A percentile compares a stretch with the other conserved stretches of the same genome.
phyloP scores from a whole-genome alignment of 2,113 vertebrate genomes.

The Tamias sibiricus region DNA sequence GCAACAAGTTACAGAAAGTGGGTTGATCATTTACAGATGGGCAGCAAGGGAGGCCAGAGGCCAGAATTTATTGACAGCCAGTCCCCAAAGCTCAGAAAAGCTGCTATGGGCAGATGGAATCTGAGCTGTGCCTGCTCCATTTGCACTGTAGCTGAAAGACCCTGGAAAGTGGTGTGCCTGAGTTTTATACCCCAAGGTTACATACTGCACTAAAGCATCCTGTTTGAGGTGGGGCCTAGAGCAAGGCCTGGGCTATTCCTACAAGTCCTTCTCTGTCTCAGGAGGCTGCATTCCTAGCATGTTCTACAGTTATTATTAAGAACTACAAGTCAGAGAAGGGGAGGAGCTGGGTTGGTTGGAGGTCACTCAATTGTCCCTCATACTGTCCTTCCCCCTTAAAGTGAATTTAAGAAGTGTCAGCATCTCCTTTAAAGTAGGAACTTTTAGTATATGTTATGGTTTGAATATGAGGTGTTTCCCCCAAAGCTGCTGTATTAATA shows the following conservation, averaged over 20 bases:
- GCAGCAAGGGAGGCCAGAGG: neutral
- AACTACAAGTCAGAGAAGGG: neutral
- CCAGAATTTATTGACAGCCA: neutral
- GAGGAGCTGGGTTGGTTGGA: neutral
- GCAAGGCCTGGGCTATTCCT: neutral
- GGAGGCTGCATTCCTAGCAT: neutral
- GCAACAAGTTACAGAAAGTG: neutral
- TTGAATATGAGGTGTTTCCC: no score
- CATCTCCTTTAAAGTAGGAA: neutral
- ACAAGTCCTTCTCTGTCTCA: neutral
- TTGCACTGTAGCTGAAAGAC: neutral
- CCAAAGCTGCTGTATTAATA: no score
- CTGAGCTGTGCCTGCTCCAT: neutral
- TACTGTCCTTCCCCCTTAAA: neutral
- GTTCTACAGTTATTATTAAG: neutral
- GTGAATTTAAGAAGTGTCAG: neutral
- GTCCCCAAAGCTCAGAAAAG: neutral
- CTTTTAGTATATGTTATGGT: neutral
- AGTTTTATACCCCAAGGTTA: neutral
- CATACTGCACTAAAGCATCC: neutral
- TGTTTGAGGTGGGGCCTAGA: no score
- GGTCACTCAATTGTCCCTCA: neutral
- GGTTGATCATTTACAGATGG: neutral
- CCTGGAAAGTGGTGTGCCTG: neutral
- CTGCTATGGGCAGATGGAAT: rapidly evolving